A percentile compares a stretch with the other conserved stretches of the same genome.
phyloP scores from a whole-genome alignment of 2,797 vertebrate genomes.

The Arnoldichthys spilopterus region DNA sequence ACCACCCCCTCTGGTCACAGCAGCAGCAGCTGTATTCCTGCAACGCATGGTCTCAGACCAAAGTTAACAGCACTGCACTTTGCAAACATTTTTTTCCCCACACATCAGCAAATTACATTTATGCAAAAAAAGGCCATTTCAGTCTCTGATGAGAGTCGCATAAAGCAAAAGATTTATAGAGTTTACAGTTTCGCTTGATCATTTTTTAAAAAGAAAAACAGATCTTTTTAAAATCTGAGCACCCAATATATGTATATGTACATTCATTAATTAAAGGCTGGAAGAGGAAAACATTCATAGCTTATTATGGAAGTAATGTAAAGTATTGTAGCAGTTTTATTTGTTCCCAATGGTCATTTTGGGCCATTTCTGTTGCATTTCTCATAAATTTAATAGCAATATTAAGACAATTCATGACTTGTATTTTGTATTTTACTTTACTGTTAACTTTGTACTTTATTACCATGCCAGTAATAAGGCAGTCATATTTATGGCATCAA shows the following conservation, averaged over 20 bases:
- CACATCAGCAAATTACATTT: slow-evolving; percentile 44
- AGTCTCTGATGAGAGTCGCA: slow-evolving; percentile 17
- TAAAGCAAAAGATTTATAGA: neutral
- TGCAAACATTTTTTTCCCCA: slow-evolving; percentile 18
- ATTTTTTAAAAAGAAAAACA: too few relatives aligned
- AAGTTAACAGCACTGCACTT: slow-evolving; percentile 46
- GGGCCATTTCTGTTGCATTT: too few relatives aligned
- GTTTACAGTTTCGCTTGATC: neutral
- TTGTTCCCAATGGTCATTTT: too few relatives aligned
- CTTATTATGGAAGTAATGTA: too few relatives aligned
- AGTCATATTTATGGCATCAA: neutral
- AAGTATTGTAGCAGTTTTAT: too few relatives aligned
- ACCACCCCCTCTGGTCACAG: slow-evolving; percentile 10
- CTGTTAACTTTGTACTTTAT: neutral
- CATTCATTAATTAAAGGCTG: too few relatives aligned
- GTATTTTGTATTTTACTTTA: too few relatives aligned
- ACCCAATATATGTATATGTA: too few relatives aligned
- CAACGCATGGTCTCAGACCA: slow-evolving; percentile 6
- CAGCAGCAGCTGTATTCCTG: slow-evolving; percentile 33
- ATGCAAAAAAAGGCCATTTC: slow-evolving; percentile 32
- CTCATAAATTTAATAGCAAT: too few relatives aligned
- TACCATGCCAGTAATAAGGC: neutral
- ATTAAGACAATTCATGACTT: too few relatives aligned
- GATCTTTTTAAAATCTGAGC: too few relatives aligned
- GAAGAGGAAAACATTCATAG: too few relatives aligned